These are phyloP conservation scores for Cecidostiba fungosa DNA, from an alignment of 2,888 invertebrate species.

Conservation along the genomic window DNA sequence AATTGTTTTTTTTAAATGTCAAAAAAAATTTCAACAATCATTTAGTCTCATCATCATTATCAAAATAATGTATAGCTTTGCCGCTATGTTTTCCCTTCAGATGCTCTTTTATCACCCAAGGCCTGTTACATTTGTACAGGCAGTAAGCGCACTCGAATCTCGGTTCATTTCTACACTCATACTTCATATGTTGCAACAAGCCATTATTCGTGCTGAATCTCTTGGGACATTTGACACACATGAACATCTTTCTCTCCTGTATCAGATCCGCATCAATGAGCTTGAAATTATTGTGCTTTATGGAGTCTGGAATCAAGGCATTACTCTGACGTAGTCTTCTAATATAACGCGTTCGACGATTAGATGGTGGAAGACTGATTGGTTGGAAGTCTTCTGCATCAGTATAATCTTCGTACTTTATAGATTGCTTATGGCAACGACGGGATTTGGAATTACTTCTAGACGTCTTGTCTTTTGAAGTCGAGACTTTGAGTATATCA, in stretches of 20 bases:
- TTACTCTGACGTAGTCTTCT: neutral
- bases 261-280: neutral
- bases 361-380: neutral
- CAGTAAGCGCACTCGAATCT: conserved; percentile 75
- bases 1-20: neutral
- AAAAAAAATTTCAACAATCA: neutral
- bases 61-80: conserved; percentile 35
- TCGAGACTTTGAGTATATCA: neutral
- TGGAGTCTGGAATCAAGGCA: neutral
- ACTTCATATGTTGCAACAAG: conserved; percentile 67
- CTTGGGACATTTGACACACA: neutral
- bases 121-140: conserved; percentile 69
- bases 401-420: neutral
- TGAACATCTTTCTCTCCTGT: conserved; percentile 23
- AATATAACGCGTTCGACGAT: neutral
- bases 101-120: conserved; percentile 39
- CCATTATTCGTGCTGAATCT: conserved; percentile 30
- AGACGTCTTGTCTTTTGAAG: neutral
- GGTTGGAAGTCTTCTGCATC: neutral
- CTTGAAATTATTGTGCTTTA: neutral
- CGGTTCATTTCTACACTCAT: conserved; percentile 76
- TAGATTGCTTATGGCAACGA: neutral
- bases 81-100: conserved; percentile 11
- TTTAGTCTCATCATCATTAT: neutral
- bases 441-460: neutral